Evolutionary conservation across 2,113 vertebrate genomes (phyloP), one percentile per base, ranked within the genome.

Genomic region (Carlito syrichta): DNA sequence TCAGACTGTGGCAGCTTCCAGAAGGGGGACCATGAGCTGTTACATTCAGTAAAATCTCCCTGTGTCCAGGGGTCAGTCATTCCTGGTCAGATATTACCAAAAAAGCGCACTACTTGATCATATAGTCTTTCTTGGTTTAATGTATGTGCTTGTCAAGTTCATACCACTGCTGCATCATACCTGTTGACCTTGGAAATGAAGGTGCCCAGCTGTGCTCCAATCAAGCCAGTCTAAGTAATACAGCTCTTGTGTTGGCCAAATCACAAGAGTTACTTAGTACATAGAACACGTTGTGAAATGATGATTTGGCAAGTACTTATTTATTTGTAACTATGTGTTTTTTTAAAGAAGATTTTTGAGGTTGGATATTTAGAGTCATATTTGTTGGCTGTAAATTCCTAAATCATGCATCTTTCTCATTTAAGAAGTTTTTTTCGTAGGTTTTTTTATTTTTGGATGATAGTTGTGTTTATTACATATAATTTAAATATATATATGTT

Each of bases 371-470:
- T 87, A 86, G n/a, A 86, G 50, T 74, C 74, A 12, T 62, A 22
- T 86, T 89, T 83, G 35, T 63, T 89, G 68, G n/a, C 85, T 96
- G 32, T 85, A 93, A 87, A 81, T 81, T 73, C 52, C 54, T 38
- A n/a, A 77, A 52, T 66, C 52, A 38, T 91, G 6, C 22, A 45
- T 88, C 79, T 85, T 89, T 92, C n/a, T 95, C 23, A 48, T 10
- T 77, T 85, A 38, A 93, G 54, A 69, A 30, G 19, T 68, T 77
- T 79, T 91, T 88, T 69, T 66, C 35, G 74, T 71, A 69, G 20
- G 50, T 91, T 90, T n/a, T 71, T 81, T 87, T 90, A 43, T 71
- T 81, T 87, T 9, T 20, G 17, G 32, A 35, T 60, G 52, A 54
- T 52, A 73, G 8, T 76, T 94, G 38, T 81, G 3, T 43, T 62